These are phyloP conservation scores for Volucella zonaria DNA, from an alignment of 2,888 invertebrate species.

Conservation along the genomic window DNA sequence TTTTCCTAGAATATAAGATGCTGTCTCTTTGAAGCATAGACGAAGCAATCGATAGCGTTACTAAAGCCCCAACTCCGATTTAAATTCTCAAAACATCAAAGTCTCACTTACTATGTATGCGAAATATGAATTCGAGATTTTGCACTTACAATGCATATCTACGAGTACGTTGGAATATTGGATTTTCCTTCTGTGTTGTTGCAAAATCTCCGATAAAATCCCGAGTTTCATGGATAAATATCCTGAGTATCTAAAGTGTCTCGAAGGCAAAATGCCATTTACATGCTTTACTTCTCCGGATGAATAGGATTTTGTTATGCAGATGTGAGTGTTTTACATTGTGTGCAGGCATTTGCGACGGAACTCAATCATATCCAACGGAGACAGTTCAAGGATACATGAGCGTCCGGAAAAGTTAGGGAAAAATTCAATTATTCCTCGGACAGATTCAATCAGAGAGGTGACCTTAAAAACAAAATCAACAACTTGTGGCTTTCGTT, in stretches of 20 bases:
- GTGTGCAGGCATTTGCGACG: too few species aligned
- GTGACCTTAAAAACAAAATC: too few species aligned
- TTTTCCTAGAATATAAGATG: slow-evolving; percentile 7
- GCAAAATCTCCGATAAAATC: slow-evolving; percentile 31
- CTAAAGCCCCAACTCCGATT: neutral
- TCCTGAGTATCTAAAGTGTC: neutral
- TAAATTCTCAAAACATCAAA: slow-evolving; percentile 27
- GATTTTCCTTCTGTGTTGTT: slow-evolving; percentile 30
- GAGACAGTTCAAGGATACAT: too few species aligned
- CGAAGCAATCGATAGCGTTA: neutral
- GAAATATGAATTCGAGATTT: slow-evolving; percentile 49
- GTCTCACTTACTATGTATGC: slow-evolving; percentile 26
- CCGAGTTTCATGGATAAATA: neutral
- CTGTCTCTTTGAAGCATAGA: neutral
- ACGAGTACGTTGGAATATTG: slow-evolving; percentile 13
- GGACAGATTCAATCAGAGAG: neutral
- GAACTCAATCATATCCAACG: too few species aligned
- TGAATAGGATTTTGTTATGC: too few species aligned
- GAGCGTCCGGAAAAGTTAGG: too few species aligned
- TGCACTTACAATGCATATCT: slow-evolving; percentile 25
- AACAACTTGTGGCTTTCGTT: too few species aligned
- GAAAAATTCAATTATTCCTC: neutral
- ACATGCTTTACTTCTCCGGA: too few species aligned
- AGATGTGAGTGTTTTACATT: too few species aligned
- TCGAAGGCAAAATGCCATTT: neutral